Evolutionary conservation across 2,113 vertebrate species (phyloP).

Genomic region (Glaucomys volans): DNA sequence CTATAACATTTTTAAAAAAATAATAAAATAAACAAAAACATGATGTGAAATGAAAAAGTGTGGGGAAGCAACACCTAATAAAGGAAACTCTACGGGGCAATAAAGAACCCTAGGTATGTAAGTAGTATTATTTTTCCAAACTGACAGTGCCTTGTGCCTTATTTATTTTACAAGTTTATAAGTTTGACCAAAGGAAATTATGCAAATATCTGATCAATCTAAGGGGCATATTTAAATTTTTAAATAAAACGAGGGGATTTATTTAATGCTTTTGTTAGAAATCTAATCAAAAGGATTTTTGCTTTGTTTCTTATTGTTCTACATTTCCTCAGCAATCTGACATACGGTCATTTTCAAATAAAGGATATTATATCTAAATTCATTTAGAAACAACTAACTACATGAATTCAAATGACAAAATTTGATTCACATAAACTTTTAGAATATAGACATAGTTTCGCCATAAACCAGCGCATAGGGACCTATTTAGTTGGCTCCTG

Average conservation of each 20-base stretch:
- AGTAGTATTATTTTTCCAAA: background rate
- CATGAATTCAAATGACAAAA: background rate
- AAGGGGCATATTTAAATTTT: background rate
- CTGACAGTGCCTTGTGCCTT: background rate
- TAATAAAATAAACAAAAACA: background rate
- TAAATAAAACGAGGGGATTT: background rate
- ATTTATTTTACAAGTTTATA: background rate
- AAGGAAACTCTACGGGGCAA: background rate
- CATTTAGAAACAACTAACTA: background rate
- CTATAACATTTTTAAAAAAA: background rate
- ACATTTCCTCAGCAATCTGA: background rate
- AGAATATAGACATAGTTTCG: background rate
- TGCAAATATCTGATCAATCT: background rate
- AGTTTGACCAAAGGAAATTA: background rate
- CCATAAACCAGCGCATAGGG: background rate
- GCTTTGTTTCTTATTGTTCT: background rate
- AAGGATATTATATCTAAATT: background rate
- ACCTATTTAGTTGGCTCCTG: background rate
- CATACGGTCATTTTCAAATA: background rate
- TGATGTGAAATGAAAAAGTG: background rate
- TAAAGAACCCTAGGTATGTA: background rate
- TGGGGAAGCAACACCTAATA: background rate
- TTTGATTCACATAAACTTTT: background rate
- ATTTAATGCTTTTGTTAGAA: background rate
- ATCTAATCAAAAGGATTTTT: background rate